Evolutionary conservation across 2,888 invertebrate genomes (phyloP).

Genomic region (Cataglyphis altisquamis): DNA sequence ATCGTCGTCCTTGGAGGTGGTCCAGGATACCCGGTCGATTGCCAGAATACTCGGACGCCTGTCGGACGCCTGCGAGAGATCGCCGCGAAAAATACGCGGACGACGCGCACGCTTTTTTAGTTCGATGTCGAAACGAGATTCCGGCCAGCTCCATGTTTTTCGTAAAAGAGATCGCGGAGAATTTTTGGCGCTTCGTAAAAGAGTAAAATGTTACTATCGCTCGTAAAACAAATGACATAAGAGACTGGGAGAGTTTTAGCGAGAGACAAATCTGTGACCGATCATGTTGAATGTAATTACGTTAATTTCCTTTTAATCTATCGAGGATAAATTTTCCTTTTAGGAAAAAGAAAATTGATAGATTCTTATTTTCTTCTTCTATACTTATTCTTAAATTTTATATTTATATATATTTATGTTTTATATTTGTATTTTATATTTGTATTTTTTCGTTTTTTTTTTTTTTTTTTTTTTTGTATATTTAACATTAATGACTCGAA

Average conservation of each 20-base stretch:
- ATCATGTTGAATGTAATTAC: neutral
- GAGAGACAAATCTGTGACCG: conserved; percentile 31
- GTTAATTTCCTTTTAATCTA: neutral
- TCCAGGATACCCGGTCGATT: conserved; percentile 76
- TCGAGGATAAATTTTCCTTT: neutral
- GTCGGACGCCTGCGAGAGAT: conserved; percentile 62
- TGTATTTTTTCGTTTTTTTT: neutral
- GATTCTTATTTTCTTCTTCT: neutral
- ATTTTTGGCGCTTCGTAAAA: conserved; percentile 62
- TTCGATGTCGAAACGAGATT: conserved; percentile 58
- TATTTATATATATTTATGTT: neutral
- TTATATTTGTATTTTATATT: neutral
- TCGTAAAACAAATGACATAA: conserved; percentile 19
- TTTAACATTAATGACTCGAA: neutral
- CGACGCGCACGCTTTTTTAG: conserved; percentile 63
- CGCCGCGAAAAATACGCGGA: conserved; percentile 70
- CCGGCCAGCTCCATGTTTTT: conserved; percentile 47
- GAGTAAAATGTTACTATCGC: conserved; percentile 46
- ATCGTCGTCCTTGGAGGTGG: conserved; percentile 80
- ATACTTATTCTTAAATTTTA: neutral
- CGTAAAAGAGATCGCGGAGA: conserved; percentile 70
- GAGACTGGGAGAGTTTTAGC: neutral
- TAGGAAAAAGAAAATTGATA: neutral
- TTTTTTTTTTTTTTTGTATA: no score
- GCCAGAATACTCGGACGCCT: conserved; percentile 77